Conservation (phyloP, 1,140 invertebrate genomes). For the Halyomorpha halys region DNA sequence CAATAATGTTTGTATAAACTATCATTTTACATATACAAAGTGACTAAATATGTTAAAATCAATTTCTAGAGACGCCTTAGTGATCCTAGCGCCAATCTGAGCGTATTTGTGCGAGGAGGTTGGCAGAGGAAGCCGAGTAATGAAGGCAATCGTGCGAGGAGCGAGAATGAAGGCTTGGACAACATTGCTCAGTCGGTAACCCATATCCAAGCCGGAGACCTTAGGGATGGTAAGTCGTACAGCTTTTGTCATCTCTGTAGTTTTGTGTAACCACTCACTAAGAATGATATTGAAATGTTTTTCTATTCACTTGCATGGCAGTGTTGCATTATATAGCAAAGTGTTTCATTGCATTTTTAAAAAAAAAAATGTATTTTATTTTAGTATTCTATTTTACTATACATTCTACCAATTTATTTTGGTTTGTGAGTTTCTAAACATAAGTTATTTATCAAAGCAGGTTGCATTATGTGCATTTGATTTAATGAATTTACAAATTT, state of each 20-base stretch:
- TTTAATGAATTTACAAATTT: no score
- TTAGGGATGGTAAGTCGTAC: slow-evolving; percentile 71
- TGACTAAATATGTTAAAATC: neutral
- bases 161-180: slow-evolving; percentile 83
- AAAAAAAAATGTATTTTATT: no score
- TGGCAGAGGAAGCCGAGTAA: slow-evolving; percentile 55
- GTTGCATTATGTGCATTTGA: no score
- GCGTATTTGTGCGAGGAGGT: slow-evolving; percentile 73
- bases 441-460: no score
- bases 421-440: no score
- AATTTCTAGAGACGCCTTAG: slow-evolving; percentile 66
- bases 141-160: slow-evolving; percentile 60
- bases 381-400: no score
- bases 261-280: neutral
- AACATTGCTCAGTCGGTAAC: slow-evolving; percentile 66
- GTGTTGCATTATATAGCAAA: slow-evolving; percentile 8
- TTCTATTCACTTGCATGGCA: neutral
- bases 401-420: no score
- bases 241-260: neutral
- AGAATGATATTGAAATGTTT: no score
- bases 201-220: slow-evolving; percentile 88
- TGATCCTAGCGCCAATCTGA: slow-evolving; percentile 87
- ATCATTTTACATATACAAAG: no score
- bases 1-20: no score
- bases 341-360: neutral